A percentile compares a stretch with the other conserved stretches of the same genome.
phyloP scores from a whole-genome alignment of 2,888 invertebrate species.

The Galerucella nymphaeae region DNA sequence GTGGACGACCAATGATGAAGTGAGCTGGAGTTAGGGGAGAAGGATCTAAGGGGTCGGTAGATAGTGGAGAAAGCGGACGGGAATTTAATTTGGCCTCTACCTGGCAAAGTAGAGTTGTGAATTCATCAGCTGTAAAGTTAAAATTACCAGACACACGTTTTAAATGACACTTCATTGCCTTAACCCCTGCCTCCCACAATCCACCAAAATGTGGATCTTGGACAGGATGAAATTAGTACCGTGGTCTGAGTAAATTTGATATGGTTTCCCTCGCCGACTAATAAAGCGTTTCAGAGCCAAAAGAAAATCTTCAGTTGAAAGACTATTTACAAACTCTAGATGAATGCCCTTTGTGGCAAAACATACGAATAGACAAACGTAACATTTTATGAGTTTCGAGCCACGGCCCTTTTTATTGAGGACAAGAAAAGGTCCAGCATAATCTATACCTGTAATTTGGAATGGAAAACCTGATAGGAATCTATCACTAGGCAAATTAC shows the following conservation, averaged over 20 bases:
- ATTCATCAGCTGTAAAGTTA: slow-evolving; percentile 47
- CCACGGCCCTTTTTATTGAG: too few species aligned
- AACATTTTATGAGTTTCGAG: too few species aligned
- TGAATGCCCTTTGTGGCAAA: too few species aligned
- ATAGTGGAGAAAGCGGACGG: slow-evolving; percentile 49
- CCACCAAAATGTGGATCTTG: slow-evolving; percentile 45
- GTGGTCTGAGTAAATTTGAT: slow-evolving; percentile 31
- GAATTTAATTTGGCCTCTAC: slow-evolving; percentile 54
- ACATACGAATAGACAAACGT: too few species aligned
- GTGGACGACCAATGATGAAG: slow-evolving; percentile 47
- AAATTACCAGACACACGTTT: slow-evolving; percentile 44
- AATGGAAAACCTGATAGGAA: too few species aligned
- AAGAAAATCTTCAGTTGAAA: too few species aligned
- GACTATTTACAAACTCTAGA: too few species aligned
- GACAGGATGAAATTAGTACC: slow-evolving; percentile 40
- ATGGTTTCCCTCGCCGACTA: slow-evolving; percentile 25
- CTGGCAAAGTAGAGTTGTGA: slow-evolving; percentile 40
- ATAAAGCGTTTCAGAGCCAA: slow-evolving; percentile 30
- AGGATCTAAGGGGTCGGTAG: slow-evolving; percentile 47
- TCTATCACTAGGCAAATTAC: too few species aligned
- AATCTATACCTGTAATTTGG: neutral
- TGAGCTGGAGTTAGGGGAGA: slow-evolving; percentile 48
- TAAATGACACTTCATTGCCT: slow-evolving; percentile 52
- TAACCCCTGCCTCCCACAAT: too few species aligned
- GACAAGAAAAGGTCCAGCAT: too few species aligned